These are phyloP conservation scores for Teleopsis dalmanni DNA, from an alignment of 1,140 invertebrate species.

Conservation along the genomic window DNA sequence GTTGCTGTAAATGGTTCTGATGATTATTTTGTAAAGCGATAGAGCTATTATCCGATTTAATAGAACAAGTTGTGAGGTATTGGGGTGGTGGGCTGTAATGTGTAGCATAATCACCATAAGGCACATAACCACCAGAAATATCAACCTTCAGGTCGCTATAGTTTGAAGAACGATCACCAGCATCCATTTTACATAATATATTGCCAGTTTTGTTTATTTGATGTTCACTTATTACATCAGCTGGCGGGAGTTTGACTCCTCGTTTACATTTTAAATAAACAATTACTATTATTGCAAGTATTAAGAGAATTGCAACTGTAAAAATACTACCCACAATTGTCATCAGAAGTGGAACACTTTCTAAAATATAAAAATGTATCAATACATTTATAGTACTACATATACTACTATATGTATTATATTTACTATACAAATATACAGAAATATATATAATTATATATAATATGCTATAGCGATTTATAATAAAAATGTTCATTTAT, in stretches of 20 bases:
- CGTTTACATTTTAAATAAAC: conserved; percentile 39
- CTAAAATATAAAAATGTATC: conserved; percentile 16
- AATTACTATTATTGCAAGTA: conserved; percentile 31
- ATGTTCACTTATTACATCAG: conserved; percentile 42
- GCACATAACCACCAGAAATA: conserved; percentile 79
- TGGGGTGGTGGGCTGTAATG: conserved; percentile 69
- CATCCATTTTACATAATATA: conserved; percentile 43
- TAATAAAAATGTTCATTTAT: background rate
- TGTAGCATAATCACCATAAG: conserved; percentile 73
- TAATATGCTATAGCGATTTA: no score
- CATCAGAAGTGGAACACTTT: conserved; percentile 33
- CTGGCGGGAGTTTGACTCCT: conserved; percentile 37
- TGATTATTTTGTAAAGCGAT: conserved; percentile 39
- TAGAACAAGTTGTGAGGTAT: conserved; percentile 38
- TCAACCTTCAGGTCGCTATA: conserved; percentile 88
- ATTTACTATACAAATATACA: no score
- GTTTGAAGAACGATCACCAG: conserved; percentile 82
- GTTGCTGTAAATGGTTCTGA: conserved; percentile 36
- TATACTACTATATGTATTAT: no score
- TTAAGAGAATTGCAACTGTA: conserved; percentile 27
- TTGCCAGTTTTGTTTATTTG: conserved; percentile 38
- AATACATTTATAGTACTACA: no score
- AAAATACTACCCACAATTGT: conserved; percentile 35
- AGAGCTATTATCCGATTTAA: conserved; percentile 39
- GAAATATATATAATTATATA: background rate